Conservation (phyloP, 2,888 invertebrate genomes). For the Biston betularia region DNA sequence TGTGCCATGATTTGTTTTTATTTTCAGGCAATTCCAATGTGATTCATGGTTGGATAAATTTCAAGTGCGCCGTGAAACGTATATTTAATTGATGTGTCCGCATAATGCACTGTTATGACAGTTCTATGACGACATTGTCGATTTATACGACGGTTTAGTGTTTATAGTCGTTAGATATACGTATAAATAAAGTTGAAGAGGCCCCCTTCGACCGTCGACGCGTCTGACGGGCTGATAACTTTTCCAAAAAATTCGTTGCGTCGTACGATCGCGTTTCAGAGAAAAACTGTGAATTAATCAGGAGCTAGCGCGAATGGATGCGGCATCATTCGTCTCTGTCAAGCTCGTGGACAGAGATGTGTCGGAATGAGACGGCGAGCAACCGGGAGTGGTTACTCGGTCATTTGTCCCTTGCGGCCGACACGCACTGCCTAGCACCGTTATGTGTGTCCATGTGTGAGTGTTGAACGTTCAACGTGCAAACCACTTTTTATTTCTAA, state of each 20-base stretch:
- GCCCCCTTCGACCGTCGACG: slow-evolving; percentile 53
- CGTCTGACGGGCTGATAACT: slow-evolving; percentile 68
- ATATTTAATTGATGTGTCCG: slow-evolving; percentile 76
- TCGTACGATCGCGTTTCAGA: slow-evolving; percentile 72
- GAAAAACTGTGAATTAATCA: slow-evolving; percentile 83
- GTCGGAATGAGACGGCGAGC: slow-evolving; percentile 67
- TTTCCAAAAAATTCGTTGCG: slow-evolving; percentile 72
- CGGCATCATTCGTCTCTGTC: slow-evolving; percentile 74
- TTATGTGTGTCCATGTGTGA: slow-evolving; percentile 54
- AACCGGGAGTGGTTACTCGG: slow-evolving; percentile 77
- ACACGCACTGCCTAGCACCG: slow-evolving; percentile 67
- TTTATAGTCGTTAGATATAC: slow-evolving; percentile 32
- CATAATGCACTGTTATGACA: slow-evolving; percentile 77
- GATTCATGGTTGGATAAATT: slow-evolving; percentile 83
- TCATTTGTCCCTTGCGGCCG: slow-evolving; percentile 75
- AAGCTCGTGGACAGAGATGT: slow-evolving; percentile 57
- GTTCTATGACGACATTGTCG: slow-evolving; percentile 57
- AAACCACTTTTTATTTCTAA: slow-evolving; percentile 42
- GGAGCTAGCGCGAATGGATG: slow-evolving; percentile 73
- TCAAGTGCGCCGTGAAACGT: slow-evolving; percentile 76
- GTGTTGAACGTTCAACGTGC: slow-evolving; percentile 53
- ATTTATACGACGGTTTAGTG: slow-evolving; percentile 50
- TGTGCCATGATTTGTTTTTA: slow-evolving; percentile 84
- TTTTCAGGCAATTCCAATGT: slow-evolving; percentile 78
- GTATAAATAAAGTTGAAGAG: slow-evolving; percentile 50